Conservation (phyloP, 2,888 invertebrate species). For the Eudemis profundana region DNA sequence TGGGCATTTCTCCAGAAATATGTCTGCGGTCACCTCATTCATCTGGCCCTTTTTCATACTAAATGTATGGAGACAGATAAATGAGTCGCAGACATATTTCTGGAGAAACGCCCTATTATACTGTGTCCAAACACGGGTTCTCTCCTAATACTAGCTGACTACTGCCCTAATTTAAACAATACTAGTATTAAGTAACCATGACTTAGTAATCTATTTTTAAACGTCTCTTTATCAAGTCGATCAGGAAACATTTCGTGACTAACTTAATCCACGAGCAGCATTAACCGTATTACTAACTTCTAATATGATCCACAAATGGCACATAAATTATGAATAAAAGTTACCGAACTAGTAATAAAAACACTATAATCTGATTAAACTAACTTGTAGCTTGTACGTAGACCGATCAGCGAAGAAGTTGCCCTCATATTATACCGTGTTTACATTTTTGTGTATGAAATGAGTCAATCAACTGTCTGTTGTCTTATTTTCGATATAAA, state of each 20-base stretch:
- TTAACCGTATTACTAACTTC: constrained; percentile 37
- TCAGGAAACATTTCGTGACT: constrained; percentile 39
- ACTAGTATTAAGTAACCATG: background rate
- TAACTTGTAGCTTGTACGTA: constrained; percentile 7
- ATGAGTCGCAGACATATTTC: no score
- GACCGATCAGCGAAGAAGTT: background rate
- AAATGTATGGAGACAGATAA: no score
- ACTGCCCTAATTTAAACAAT: background rate
- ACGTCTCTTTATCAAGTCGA: constrained; percentile 18
- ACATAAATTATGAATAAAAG: constrained; percentile 26
- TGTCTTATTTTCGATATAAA: no score
- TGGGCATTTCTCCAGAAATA: no score
- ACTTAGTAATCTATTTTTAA: constrained; percentile 35
- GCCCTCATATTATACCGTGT: background rate
- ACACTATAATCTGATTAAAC: constrained; percentile 23
- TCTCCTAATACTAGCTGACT: background rate
- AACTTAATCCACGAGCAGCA: constrained; percentile 27
- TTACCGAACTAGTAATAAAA: constrained; percentile 19
- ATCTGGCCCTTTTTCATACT: no score
- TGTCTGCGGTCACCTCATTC: no score
- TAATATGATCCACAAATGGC: constrained; percentile 31
- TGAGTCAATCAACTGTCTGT: no score
- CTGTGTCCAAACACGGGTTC: no score
- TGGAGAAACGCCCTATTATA: no score
- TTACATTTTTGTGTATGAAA: no score